A percentile compares a stretch with the other conserved stretches of the same genome.
These are phyloP conservation scores for Tetanocera ferruginea DNA, from an alignment of 2,888 invertebrate species.

Conservation along the genomic window DNA sequence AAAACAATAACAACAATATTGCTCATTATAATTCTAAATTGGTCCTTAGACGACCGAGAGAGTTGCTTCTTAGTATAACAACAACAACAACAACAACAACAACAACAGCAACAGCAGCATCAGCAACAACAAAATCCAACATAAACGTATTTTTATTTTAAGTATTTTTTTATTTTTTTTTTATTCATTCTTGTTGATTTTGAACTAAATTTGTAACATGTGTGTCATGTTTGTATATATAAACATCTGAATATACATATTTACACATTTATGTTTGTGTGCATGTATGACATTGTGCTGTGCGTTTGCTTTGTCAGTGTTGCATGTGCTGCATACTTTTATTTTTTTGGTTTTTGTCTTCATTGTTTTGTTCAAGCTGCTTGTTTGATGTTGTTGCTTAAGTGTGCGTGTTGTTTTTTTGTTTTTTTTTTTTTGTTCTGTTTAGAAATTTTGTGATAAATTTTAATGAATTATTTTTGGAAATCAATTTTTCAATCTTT, in stretches of 20 bases:
- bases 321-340: background rate
- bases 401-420: background rate
- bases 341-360: background rate
- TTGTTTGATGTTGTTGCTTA: no score
- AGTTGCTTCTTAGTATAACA: conserved; percentile 11
- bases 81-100: conserved; percentile 5
- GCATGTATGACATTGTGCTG: background rate
- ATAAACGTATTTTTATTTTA: background rate
- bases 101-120: background rate
- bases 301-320: background rate
- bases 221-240: background rate
- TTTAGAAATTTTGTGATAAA: conserved; percentile 13
- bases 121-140: background rate
- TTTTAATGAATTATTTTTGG: conserved; percentile 34
- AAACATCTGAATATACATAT: no score
- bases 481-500: conserved; percentile 4
- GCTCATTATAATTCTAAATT: conserved; percentile 31
- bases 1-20: conserved; percentile 14
- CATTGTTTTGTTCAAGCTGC: background rate
- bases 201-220: conserved; percentile 23
- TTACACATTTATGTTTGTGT: background rate
- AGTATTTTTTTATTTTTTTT: background rate
- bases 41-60: conserved; percentile 28
- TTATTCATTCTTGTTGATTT: conserved; percentile 9
- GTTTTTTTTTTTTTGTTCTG: background rate